Conservation (phyloP, 2,888 invertebrate genomes). For the Dilophus febrilis region DNA sequence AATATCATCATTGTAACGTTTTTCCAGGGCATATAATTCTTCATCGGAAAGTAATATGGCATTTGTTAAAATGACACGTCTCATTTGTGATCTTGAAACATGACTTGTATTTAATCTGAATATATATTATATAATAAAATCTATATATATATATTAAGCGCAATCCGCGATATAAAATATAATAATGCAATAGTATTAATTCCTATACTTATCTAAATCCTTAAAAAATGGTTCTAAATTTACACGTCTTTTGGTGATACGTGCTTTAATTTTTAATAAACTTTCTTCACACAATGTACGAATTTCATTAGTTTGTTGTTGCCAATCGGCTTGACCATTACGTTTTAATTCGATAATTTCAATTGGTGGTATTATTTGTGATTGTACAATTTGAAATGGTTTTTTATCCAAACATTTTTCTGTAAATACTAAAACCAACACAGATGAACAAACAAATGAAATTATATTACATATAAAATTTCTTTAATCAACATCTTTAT, state of each 20-base stretch:
- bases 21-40: slow-evolving; percentile 50
- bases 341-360: slow-evolving; percentile 33
- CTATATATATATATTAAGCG: neutral
- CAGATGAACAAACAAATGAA: too few species aligned
- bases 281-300: slow-evolving; percentile 43
- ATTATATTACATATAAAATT: too few species aligned
- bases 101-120: slow-evolving; percentile 51
- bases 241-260: slow-evolving; percentile 42
- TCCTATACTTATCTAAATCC: slow-evolving; percentile 56
- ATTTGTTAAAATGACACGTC: slow-evolving; percentile 49
- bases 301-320: slow-evolving; percentile 18
- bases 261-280: slow-evolving; percentile 42
- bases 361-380: slow-evolving; percentile 38
- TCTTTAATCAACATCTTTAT: too few species aligned
- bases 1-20: slow-evolving; percentile 51
- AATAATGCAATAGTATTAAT: slow-evolving; percentile 10
- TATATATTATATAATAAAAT: slow-evolving; percentile 1
- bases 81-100: slow-evolving; percentile 48
- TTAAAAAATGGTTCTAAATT: slow-evolving; percentile 50
- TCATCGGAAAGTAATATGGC: slow-evolving; percentile 46
- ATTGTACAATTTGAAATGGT: slow-evolving; percentile 37
- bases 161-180: neutral
- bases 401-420: slow-evolving; percentile 39
- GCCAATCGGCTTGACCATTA: slow-evolving; percentile 35
- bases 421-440: too few species aligned